phyloP scores from a whole-genome alignment of 2,888 invertebrate genomes.

The Phengaris arion region DNA sequence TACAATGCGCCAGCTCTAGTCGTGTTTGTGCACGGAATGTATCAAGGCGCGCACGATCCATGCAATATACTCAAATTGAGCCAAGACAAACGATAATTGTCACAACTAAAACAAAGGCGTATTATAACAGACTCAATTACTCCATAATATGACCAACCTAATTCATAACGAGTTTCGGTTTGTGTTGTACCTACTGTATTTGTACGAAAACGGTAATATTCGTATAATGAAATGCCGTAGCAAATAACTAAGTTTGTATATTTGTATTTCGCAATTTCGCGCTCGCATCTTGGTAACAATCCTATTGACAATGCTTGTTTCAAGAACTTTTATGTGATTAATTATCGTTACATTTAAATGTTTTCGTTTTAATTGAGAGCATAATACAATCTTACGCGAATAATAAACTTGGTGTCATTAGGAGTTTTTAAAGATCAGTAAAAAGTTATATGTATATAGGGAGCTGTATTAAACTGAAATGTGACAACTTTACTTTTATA shows the following conservation, averaged over 20 bases:
- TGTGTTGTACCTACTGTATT: conserved; percentile 24
- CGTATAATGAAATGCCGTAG: conserved; percentile 17
- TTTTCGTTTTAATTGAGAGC: not conserved
- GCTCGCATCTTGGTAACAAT: not conserved
- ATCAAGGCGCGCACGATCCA: not conserved
- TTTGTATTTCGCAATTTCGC: conserved; percentile 15
- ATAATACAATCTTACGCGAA: not conserved
- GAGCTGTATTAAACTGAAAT: not conserved
- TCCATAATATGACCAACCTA: conserved; percentile 25
- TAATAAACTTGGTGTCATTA: not conserved
- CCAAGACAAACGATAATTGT: conserved; percentile 27
- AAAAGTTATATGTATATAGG: not conserved
- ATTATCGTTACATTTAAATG: not conserved
- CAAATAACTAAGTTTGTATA: conserved; percentile 27
- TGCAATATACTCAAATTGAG: conserved; percentile 19
- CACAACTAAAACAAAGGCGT: conserved; percentile 28
- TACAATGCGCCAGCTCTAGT: not conserved
- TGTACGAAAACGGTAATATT: conserved; percentile 12
- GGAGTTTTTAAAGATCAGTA: not conserved
- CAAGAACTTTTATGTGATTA: conserved; percentile 1
- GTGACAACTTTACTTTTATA: not conserved
- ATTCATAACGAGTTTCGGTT: conserved; percentile 26
- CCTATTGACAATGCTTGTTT: not conserved
- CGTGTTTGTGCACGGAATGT: not conserved
- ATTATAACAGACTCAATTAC: conserved; percentile 26